These are phyloP conservation scores for Sanderia malayensis DNA, from an alignment of 30 jellyfish, hydroid and myxozoan genomes.

Conservation along the genomic window DNA sequence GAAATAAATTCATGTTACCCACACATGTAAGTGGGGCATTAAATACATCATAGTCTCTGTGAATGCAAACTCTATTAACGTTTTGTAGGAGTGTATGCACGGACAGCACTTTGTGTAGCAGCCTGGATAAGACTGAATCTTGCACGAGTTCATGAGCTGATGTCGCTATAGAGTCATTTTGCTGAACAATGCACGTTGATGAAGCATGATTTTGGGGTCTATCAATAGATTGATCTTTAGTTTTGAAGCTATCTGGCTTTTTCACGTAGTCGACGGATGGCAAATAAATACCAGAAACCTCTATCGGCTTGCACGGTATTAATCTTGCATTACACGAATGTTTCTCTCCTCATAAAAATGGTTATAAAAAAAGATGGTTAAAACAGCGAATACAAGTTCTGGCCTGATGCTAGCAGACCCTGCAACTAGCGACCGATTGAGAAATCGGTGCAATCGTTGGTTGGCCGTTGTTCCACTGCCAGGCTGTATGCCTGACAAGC, in stretches of 20 bases:
- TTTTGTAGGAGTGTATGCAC: neutral
- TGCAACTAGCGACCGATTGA: neutral
- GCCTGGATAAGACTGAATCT: neutral
- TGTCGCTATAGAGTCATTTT: too few species aligned
- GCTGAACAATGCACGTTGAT: too few species aligned
- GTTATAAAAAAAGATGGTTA: neutral
- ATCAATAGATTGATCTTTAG: too few species aligned
- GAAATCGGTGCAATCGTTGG: neutral
- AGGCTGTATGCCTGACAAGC: slow-evolving; percentile 9
- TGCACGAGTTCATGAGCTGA: too few species aligned
- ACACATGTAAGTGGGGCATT: neutral
- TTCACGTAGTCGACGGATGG: neutral
- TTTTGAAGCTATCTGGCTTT: too few species aligned
- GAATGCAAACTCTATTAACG: neutral
- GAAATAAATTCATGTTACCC: neutral
- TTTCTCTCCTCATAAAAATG: too few species aligned
- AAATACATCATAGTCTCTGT: neutral
- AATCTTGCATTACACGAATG: neutral
- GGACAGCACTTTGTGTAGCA: too few species aligned
- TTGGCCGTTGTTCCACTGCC: slow-evolving; percentile 11
- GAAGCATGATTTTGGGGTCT: too few species aligned
- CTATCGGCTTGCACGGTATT: neutral
- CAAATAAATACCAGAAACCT: neutral
- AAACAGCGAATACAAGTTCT: neutral
- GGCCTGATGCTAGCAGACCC: neutral